Percentiles rank a stretch among this genome's conserved stretches.
Evolutionary conservation across 2,113 vertebrate genomes (phyloP).

Genomic region (Dipodomys merriami): DNA sequence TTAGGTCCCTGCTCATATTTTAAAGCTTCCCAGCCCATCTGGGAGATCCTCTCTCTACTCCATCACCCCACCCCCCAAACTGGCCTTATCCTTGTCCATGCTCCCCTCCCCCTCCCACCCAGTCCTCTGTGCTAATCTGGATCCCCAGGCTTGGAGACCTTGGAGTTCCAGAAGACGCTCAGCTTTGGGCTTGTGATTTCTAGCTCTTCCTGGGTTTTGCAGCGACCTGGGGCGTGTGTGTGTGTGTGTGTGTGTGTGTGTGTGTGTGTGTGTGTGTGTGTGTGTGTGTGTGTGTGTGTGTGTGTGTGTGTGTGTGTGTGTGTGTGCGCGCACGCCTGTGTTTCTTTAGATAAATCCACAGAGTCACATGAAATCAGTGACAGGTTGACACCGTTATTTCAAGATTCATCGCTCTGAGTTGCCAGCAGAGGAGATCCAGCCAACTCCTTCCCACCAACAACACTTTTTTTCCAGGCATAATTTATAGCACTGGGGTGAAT

Average conservation of each 20-base stretch:
- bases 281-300: not conserved
- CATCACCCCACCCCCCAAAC: not conserved
- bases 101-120: no score
- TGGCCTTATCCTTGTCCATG: not conserved
- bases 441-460: slow-evolving; percentile 74
- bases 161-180: not conserved
- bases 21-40: not conserved
- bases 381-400: slow-evolving; percentile 78
- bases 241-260: slow-evolving; percentile 1
- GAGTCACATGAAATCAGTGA: slow-evolving; percentile 82
- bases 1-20: not conserved
- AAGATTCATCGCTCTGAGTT: slow-evolving; percentile 80
- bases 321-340: not conserved
- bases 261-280: slow-evolving; percentile 3
- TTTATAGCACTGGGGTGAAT: slow-evolving; percentile 81
- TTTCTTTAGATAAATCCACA: slow-evolving; percentile 78
- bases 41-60: no score
- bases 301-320: not conserved
- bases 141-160: not conserved
- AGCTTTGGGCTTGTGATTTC: slow-evolving; percentile 2
- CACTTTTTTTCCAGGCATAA: slow-evolving; percentile 77
- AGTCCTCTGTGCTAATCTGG: not conserved
- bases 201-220: not conserved
- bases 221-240: slow-evolving; percentile 13
- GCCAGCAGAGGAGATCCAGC: slow-evolving; percentile 69